Percentiles rank a stretch among this genome's conserved stretches.
phyloP scores from a whole-genome alignment of 2,797 vertebrate species.

The Peromyscus aztecus region DNA sequence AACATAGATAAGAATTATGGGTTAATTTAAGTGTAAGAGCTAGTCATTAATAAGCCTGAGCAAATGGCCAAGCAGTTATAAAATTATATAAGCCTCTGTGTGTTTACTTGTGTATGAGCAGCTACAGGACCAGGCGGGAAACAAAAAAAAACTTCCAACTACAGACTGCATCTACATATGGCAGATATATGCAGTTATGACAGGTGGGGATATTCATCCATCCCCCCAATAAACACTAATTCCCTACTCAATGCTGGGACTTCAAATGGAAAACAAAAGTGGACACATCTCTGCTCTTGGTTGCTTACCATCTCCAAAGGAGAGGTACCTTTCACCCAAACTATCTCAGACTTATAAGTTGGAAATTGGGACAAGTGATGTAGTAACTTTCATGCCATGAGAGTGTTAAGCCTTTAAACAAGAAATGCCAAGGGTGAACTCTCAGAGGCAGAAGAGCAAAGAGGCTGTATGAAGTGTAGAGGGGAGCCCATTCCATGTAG shows the following conservation, averaged over 20 bases:
- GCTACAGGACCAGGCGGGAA: no score
- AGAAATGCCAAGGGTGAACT: background rate
- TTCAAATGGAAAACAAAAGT: background rate
- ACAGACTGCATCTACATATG: background rate
- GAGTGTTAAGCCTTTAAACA: background rate
- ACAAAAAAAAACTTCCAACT: no score
- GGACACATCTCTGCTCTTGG: background rate
- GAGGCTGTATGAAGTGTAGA: background rate
- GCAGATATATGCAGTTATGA: background rate
- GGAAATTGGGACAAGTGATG: background rate
- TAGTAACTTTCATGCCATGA: background rate
- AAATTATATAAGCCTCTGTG: no score
- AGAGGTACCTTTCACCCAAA: slow-evolving; percentile 6
- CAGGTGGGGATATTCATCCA: background rate
- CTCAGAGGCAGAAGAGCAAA: background rate
- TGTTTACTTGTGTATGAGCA: no score
- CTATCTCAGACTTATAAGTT: background rate
- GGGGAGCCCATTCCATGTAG: background rate
- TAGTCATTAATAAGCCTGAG: no score
- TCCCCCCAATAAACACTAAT: background rate
- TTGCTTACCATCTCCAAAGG: background rate
- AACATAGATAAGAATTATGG: no score
- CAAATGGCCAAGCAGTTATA: no score
- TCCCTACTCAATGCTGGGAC: background rate
- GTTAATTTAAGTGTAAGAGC: no score